phyloP scores from a whole-genome alignment of 2,888 invertebrate genomes.

The Megamerina dolium region DNA sequence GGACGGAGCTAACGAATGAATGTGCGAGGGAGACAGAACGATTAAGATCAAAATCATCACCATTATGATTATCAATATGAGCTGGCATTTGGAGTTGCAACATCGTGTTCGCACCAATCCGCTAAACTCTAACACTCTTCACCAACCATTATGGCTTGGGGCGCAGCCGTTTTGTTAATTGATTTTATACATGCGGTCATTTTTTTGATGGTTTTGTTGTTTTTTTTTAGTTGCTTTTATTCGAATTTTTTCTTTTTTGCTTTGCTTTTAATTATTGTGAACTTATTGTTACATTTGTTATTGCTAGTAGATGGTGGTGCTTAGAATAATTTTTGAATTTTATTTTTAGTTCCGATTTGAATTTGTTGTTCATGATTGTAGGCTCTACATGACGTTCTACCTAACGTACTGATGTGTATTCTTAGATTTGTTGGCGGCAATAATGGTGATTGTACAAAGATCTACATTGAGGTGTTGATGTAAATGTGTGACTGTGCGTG shows the following conservation, averaged over 20 bases:
- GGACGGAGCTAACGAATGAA: background rate
- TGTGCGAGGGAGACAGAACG: background rate
- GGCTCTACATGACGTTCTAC: too few species aligned
- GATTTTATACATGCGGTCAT: conserved; percentile 10
- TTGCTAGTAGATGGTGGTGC: too few species aligned
- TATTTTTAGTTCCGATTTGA: too few species aligned
- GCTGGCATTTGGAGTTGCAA: background rate
- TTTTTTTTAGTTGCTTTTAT: background rate
- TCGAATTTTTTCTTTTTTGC: background rate
- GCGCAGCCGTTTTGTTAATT: conserved; percentile 13
- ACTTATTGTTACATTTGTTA: too few species aligned
- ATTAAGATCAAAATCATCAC: conserved; percentile 4
- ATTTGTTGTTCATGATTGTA: too few species aligned
- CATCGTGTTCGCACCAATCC: background rate
- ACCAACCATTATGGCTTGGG: conserved; percentile 13
- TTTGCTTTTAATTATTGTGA: conserved; percentile 1
- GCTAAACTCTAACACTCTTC: too few species aligned
- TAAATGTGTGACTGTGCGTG: too few species aligned
- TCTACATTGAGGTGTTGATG: too few species aligned
- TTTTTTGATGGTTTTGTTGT: background rate
- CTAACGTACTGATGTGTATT: too few species aligned
- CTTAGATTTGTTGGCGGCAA: too few species aligned
- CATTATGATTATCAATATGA: conserved; percentile 3
- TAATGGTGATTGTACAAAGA: too few species aligned
- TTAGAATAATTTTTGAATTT: too few species aligned